These are phyloP conservation scores for Mythimna impura DNA, from an alignment of 2,888 invertebrate genomes.

Conservation along the genomic window DNA sequence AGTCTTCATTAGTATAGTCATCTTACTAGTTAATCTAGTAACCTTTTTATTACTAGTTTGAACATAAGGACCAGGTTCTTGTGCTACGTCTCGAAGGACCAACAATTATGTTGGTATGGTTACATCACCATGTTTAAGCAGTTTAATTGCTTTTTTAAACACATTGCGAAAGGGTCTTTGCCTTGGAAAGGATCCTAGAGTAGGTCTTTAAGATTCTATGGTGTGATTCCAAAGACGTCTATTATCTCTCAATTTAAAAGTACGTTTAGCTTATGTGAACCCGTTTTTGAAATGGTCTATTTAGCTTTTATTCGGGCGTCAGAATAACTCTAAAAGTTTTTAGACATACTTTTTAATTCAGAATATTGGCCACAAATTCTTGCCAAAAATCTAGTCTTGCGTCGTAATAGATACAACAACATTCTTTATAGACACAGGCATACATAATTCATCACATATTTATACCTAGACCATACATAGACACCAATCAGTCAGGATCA, in stretches of 20 bases:
- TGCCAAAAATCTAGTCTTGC: conserved; percentile 1
- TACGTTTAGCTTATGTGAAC: neutral
- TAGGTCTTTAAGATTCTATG: conserved; percentile 21
- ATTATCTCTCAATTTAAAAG: neutral
- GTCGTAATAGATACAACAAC: conserved; percentile 20
- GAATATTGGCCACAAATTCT: neutral
- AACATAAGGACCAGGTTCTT: conserved; percentile 32
- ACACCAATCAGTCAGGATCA: conserved; percentile 58
- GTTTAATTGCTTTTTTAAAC: conserved; percentile 32
- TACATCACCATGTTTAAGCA: conserved; percentile 40
- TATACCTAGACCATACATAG: conserved; percentile 57
- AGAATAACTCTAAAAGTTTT: neutral
- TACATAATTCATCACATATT: conserved; percentile 56
- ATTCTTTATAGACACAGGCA: conserved; percentile 30
- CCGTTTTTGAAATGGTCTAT: neutral
- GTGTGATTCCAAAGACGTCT: neutral
- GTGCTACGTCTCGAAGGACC: conserved; percentile 9
- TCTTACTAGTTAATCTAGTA: conserved; percentile 50
- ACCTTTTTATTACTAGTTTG: conserved; percentile 50
- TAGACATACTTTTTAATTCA: neutral
- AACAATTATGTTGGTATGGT: conserved; percentile 44
- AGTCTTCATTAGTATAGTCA: conserved; percentile 53
- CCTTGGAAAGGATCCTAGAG: conserved; percentile 6
- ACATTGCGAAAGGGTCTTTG: conserved; percentile 4
- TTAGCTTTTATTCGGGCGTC: too few relatives aligned